Percentiles rank a stretch among this genome's conserved stretches.
phyloP scores from a whole-genome alignment of 2,888 invertebrate species.

The Drosophila paramelanica region DNA sequence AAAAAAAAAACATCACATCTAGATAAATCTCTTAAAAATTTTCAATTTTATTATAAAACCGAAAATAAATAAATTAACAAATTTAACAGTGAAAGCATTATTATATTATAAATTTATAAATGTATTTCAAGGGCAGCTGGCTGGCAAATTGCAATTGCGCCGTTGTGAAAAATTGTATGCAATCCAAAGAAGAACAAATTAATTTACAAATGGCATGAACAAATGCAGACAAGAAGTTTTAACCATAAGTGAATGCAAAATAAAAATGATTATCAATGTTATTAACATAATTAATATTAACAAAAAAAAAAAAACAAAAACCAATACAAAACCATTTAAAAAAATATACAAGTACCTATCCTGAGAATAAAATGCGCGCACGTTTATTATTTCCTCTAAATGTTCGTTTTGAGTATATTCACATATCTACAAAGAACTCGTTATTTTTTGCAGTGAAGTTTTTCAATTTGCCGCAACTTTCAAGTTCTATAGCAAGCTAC shows the following conservation, averaged over 20 bases:
- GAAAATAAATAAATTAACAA: conserved; percentile 70
- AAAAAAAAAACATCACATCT: conserved; percentile 70
- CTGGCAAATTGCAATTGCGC: conserved; percentile 49
- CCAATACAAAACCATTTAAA: conserved; percentile 61
- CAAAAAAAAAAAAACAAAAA: conserved; percentile 64
- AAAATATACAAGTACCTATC: conserved; percentile 84
- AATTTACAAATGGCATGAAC: conserved; percentile 65
- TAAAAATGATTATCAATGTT: conserved; percentile 83
- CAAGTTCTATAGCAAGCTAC: background rate
- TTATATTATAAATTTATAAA: conserved; percentile 69
- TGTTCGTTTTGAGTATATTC: conserved; percentile 62
- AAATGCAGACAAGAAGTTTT: conserved; percentile 68
- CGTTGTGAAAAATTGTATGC: conserved; percentile 67
- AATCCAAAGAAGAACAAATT: conserved; percentile 70
- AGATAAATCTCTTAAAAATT: conserved; percentile 82
- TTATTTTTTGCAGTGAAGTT: background rate
- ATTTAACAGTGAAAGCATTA: conserved; percentile 77
- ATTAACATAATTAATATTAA: conserved; percentile 84
- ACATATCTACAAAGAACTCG: background rate
- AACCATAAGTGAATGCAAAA: conserved; percentile 74
- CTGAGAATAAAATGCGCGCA: conserved; percentile 82
- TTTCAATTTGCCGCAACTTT: background rate
- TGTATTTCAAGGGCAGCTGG: conserved; percentile 64
- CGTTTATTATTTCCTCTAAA: conserved; percentile 82
- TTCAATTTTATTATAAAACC: conserved; percentile 82